Base-by-base conservation (phyloP, 2,888 invertebrate genomes). In the Amphimallon solstitiale region DNA sequence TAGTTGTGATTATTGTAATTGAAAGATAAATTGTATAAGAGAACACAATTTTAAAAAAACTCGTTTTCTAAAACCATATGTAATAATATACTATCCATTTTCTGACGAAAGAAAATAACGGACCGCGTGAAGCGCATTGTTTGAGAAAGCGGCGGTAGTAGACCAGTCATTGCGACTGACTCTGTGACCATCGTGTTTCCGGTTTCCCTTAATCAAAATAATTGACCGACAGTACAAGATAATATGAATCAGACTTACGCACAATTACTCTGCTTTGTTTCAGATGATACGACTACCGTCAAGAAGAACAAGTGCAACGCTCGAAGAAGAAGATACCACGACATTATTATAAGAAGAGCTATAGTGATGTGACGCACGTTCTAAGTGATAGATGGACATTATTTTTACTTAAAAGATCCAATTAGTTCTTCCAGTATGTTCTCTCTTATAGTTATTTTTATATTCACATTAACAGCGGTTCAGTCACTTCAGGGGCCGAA, bases 401-500 rank as follows among this genome's bases (percentile, higher is more conserved):
- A 29, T 29, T 29, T 29, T 29, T 29, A 29, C 5, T n/a, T 40
- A 23, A 12, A 40, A 23, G 17, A 23, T 56, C 40, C 23, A 23
- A 56, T 56, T 56, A 56, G 23, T 21, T 29, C 29, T 29, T 29
- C 1, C 40, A 23, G 12, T 56, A 56, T 56, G 56, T 56, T 40
- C 7, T 23, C 23, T 2, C 23, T 5, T 40, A n/a, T 56, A 21
- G 56, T 43, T 56, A 40, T 35, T 40, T 56, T 56, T 40, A 9
- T 56, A 40, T 40, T 56, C 14, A 21, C 40, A 29, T 14, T 40
- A 23, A 56, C 56, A n/a, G 12, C 35, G 12, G 43, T 54, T 52
- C 23, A 12, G 21, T 21, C 54, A 21, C 59, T 61, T 17, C 67
- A 89, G 73, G 93, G 93, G 52, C 90, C 92, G 21, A 92, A 94